phyloP scores from a whole-genome alignment of 2,113 vertebrate species.

The Centropristis striata region DNA sequence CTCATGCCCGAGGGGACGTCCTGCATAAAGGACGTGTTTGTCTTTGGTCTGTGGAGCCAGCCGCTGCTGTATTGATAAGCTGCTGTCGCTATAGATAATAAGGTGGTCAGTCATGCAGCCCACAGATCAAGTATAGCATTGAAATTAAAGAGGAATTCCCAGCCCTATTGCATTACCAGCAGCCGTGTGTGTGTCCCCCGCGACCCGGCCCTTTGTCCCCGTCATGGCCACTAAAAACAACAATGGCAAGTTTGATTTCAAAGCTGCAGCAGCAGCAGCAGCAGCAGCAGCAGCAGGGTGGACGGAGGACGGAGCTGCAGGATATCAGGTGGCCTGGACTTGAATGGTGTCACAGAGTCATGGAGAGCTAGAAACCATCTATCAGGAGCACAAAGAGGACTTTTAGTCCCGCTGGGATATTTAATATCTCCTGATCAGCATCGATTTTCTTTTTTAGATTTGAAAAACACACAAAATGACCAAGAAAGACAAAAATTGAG shows the following conservation, averaged over 20 bases:
- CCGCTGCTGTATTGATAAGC: conserved; percentile 82
- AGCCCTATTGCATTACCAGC: conserved; percentile 92
- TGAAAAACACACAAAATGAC: too few relatives aligned
- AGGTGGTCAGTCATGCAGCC: conserved; percentile 92
- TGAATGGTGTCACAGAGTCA: conserved; percentile 78
- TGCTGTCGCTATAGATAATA: conserved; percentile 88
- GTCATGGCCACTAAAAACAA: conserved; percentile 86
- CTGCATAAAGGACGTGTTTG: conserved; percentile 89
- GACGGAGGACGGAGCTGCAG: conserved; percentile 64
- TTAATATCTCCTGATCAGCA: conserved; percentile 40
- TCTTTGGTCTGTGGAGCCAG: conserved; percentile 86
- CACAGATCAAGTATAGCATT: conserved; percentile 91
- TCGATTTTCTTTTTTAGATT: conserved; percentile 29
- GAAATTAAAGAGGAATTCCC: conserved; percentile 91
- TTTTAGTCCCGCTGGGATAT: conserved; percentile 69
- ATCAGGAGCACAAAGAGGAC: conserved; percentile 69
- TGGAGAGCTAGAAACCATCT: conserved; percentile 71
- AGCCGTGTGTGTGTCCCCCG: conserved; percentile 64
- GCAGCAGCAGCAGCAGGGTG: conserved; percentile 79
- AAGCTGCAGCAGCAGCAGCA: conserved; percentile 80
- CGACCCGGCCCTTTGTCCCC: conserved; percentile 79
- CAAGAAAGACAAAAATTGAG: too few relatives aligned
- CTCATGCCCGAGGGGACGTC: conserved; percentile 74
- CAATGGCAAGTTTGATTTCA: conserved; percentile 85
- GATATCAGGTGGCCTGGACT: conserved; percentile 80